Conservation (phyloP, 2,797 vertebrate species). For the Tachyglossus aculeatus region DNA sequence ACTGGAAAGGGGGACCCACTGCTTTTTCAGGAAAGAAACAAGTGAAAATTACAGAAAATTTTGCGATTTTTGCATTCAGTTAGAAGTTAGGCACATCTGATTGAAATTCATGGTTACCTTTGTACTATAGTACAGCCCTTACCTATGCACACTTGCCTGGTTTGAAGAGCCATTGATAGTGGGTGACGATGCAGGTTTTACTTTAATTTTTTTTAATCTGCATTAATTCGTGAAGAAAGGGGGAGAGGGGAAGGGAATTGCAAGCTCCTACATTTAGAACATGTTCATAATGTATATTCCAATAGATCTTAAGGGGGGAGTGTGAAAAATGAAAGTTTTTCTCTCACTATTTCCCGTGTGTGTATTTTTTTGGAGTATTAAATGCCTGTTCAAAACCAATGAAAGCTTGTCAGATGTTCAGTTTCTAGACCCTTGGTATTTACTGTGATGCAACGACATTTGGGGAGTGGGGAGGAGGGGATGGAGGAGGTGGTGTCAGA, state of each 20-base stretch:
- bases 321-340: background rate
- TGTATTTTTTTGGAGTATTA: conserved; percentile 18
- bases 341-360: background rate
- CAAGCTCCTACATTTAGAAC: background rate
- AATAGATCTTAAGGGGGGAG: background rate
- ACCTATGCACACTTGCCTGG: background rate
- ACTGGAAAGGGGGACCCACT: too few species aligned
- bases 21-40: too few species aligned
- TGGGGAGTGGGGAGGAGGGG: conserved; percentile 41
- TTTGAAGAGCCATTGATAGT: too few species aligned
- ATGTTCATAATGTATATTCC: background rate
- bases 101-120: too few species aligned
- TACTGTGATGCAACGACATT: conserved; percentile 50
- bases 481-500: conserved; percentile 31
- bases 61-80: too few species aligned
- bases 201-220: background rate
- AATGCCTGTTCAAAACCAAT: conserved; percentile 47
- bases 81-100: too few species aligned
- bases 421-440: conserved; percentile 66
- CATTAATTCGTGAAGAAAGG: background rate
- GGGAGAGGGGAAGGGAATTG: too few species aligned
- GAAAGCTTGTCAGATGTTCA: conserved; percentile 31
- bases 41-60: too few species aligned
- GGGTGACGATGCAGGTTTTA: conserved; percentile 26
- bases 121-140: too few species aligned